Base-by-base conservation (phyloP, 2,888 invertebrate genomes). In the Parascotia fuliginaria region DNA sequence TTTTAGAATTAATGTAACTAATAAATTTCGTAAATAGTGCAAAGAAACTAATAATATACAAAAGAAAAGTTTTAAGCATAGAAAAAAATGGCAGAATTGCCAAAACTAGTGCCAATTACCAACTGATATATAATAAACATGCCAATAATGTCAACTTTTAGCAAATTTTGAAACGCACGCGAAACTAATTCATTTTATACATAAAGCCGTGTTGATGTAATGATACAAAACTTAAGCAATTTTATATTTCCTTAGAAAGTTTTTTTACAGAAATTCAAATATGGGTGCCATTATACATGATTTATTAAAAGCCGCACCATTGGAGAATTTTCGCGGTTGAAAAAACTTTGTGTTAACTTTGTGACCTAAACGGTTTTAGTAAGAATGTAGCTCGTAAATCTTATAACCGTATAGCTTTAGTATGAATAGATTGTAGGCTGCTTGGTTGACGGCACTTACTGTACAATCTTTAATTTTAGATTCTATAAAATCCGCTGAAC, bases 211-310 rank as follows among this genome's bases (percentile, higher is more conserved):
- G 19, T 43, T 53, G 55, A 58, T 56, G 45, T 67, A 58, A 16
- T 62, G 52, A 45, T 19, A 61, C 3, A 55, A 42, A 67, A 68
- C 55, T 50, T 69, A 0, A 47, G 50, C 53, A 56, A 60, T 65
- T 65, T 61, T 58, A 65, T 61, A 47, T 58, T 60, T 46, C 50
- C 42, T 52, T 9, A 22, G 50, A 63, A 60, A 28, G 69, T 65
- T 67, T 65, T 67, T 66, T 62, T 56, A 58, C 59, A 59, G 50
- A 63, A 68, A 55, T 58, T 66, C 43, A 58, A 69, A 69, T 43
- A 68, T 60, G 63, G 61, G 14, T 46, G 42, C 29, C 36, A 46
- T 48, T 58, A 58, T 41, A 13, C 31, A 66, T 70, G 68, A 68
- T 68, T 68, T 68, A 68, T 70, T 49, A 60, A 44, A 57, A 60